Evolutionary conservation across 2,888 invertebrate species (phyloP).

Genomic region (Acrocera orbiculus): DNA sequence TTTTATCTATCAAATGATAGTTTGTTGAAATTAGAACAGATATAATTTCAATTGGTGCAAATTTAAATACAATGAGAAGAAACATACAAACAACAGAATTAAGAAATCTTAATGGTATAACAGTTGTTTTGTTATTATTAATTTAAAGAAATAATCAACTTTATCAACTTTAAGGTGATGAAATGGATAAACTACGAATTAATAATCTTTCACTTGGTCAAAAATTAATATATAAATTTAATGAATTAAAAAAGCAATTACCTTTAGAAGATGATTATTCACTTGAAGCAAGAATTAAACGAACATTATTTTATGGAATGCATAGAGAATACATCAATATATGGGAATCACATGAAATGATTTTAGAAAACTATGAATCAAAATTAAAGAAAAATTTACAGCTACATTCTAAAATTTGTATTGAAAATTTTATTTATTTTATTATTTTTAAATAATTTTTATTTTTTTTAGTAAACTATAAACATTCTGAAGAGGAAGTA

Average conservation of each 20-base stretch:
- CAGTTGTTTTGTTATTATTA: not conserved
- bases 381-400: conserved; percentile 28
- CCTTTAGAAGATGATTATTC: conserved; percentile 25
- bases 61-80: conserved; percentile 27
- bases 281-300: conserved; percentile 28
- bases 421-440: conserved; percentile 7
- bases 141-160: not conserved
- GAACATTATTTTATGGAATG: conserved; percentile 27
- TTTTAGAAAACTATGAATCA: conserved; percentile 26
- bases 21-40: conserved; percentile 26
- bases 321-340: conserved; percentile 28
- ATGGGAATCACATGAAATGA: conserved; percentile 27
- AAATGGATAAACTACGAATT: conserved; percentile 26
- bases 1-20: conserved; percentile 14
- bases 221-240: conserved; percentile 25
- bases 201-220: conserved; percentile 27
- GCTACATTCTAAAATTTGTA: conserved; percentile 29
- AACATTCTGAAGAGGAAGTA: conserved; percentile 30
- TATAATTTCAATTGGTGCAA: conserved; percentile 22
- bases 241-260: conserved; percentile 24
- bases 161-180: conserved; percentile 18
- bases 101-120: conserved; percentile 24
- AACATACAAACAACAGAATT: conserved; percentile 26
- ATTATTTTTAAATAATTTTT: conserved; percentile 3
- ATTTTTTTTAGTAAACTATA: conserved; percentile 21